Evolutionary conservation across 2,797 vertebrate species (phyloP).

Genomic region (Argya squamiceps): DNA sequence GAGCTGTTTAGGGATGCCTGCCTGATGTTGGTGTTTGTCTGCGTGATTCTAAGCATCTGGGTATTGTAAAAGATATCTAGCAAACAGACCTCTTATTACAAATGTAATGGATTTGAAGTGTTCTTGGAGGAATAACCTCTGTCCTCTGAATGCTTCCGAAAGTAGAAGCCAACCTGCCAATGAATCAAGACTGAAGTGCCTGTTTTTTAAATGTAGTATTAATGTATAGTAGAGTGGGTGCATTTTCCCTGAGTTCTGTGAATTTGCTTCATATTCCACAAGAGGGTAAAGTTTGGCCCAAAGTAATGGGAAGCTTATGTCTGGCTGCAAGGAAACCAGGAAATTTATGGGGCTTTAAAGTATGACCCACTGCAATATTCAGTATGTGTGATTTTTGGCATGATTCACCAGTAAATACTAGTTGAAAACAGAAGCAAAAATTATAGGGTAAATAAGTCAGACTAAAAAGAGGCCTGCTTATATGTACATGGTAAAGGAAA

Average conservation of each 20-base stretch:
- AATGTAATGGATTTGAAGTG: background rate
- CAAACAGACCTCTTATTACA: background rate
- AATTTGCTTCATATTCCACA: background rate
- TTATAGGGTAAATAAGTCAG: conserved; percentile 45
- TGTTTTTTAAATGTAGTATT: background rate
- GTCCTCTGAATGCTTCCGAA: background rate
- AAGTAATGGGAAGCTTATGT: conserved; percentile 31
- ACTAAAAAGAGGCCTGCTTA: background rate
- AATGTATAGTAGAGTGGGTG: background rate
- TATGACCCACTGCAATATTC: conserved; percentile 5
- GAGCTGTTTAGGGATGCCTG: background rate
- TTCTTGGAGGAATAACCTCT: background rate
- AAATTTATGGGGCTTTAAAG: conserved; percentile 36
- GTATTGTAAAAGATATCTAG: background rate
- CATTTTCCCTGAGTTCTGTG: background rate
- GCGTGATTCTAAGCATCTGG: background rate
- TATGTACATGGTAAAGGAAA: conserved; percentile 3
- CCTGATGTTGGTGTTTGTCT: background rate
- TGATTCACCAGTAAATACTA: conserved; percentile 46
- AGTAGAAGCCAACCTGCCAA: background rate
- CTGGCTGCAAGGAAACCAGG: conserved; percentile 22
- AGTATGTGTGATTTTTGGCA: conserved; percentile 55
- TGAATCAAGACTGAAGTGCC: background rate
- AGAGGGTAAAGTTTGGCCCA: background rate
- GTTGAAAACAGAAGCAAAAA: conserved; percentile 52